Evolutionary conservation across 2,888 invertebrate genomes (phyloP), one percentile per base, ranked within the genome.

Genomic region (Drosophila recens): DNA sequence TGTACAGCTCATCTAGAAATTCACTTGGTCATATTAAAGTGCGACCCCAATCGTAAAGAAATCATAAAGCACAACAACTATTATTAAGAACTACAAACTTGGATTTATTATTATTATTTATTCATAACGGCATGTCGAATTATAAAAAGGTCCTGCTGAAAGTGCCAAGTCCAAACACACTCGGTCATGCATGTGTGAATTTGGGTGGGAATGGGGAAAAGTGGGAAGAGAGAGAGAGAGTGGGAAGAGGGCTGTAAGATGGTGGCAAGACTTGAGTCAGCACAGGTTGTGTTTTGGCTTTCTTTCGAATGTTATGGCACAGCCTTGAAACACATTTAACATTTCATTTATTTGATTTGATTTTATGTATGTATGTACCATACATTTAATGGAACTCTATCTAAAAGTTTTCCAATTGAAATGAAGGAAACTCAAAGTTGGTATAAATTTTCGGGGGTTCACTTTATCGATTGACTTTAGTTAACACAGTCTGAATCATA

Each of bases 401-500:
- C 42, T 53, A 49, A 46, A 69, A 15, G 40, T 53, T 69, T 82
- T 72, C 54, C 49, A 69, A 72, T 69, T 59, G 53, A 64, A 65
- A 62, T 57, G 43, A 80, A 64, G 53, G 30, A 75, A 72, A 68
- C 53, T 66, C 10, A 20, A 74, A 43, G 30, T 20, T 56, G 6
- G 4, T 45, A 34, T 45, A n/a, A 23, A 34, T 15, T 65, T 40
- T 65, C 63, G 38, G 58, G 61, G 67, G 23, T 46, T 80, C 83
- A 77, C 70, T 83, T 90, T 89, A 89, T 89, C 89, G 89, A 89
- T 89, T 90, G 66, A 63, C 45, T 75, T 62, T 58, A 67, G 72
- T 80, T 68, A 77, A 75, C 61, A 58, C 68, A 34, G 65, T 61
- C 54, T 70, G 53, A 57, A 46, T 56, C 27, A 49, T 40, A 34